A percentile compares a stretch with the other conserved stretches of the same genome.
Evolutionary conservation across 2,797 vertebrate genomes (phyloP).

Genomic region (Spea hammondii): DNA sequence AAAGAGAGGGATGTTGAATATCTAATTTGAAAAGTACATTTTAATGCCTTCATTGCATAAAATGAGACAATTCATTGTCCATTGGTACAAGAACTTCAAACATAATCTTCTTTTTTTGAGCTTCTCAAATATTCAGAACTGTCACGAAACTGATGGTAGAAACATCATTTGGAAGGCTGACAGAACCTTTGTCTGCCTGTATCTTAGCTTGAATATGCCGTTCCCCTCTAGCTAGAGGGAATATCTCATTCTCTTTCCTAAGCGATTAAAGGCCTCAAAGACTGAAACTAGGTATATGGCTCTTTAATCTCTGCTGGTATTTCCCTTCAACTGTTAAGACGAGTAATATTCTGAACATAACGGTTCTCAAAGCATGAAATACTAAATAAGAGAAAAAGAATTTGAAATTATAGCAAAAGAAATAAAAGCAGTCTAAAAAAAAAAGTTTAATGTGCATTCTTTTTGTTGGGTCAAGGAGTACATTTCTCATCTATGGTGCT

Average conservation of each 20-base stretch:
- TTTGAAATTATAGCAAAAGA: not conserved
- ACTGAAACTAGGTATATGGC: constrained; percentile 60
- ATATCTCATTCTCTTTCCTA: constrained; percentile 64
- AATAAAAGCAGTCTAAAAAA: not conserved
- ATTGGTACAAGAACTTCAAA: constrained; percentile 58
- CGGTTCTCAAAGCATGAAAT: constrained; percentile 61
- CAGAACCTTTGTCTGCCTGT: constrained; percentile 60
- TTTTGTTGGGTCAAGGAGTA: not conserved
- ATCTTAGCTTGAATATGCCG: constrained; percentile 56
- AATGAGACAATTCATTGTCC: constrained; percentile 30
- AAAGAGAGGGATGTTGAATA: not conserved
- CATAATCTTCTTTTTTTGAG: constrained; percentile 43
- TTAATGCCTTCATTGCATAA: constrained; percentile 13
- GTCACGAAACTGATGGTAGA: constrained; percentile 52
- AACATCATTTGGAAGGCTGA: constrained; percentile 51
- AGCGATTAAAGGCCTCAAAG: constrained; percentile 62
- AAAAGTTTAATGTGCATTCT: not conserved
- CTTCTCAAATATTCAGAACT: constrained; percentile 53
- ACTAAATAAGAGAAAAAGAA: constrained; percentile 14
- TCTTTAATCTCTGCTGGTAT: constrained; percentile 65
- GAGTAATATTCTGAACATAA: constrained; percentile 62
- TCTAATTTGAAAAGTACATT: not conserved
- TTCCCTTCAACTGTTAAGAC: constrained; percentile 63
- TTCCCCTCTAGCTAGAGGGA: constrained; percentile 61
- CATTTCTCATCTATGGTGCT: too few relatives aligned